Percentiles rank a stretch among this genome's conserved stretches.
Evolutionary conservation across 2,888 invertebrate genomes (phyloP).

Genomic region (Cephus runcator): DNA sequence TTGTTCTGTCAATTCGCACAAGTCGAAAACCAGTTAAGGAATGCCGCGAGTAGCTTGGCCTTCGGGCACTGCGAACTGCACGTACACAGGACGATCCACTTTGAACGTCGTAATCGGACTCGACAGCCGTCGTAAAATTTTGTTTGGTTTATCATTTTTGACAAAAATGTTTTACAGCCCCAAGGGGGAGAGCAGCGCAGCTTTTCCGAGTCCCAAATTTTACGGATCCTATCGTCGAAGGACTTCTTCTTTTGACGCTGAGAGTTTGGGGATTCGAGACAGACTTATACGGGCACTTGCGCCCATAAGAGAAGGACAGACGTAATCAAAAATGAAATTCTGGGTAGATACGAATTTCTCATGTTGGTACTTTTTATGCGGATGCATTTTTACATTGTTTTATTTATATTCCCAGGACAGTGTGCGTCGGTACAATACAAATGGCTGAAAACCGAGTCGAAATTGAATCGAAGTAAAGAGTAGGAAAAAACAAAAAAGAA

Average conservation of each 20-base stretch:
- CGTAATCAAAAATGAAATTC: background rate
- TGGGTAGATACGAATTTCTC: background rate
- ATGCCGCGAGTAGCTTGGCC: no score
- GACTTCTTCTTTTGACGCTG: background rate
- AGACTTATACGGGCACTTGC: background rate
- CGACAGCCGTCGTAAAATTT: no score
- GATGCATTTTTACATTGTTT: background rate
- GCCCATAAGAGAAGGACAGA: background rate
- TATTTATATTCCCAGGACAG: background rate
- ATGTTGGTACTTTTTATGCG: no score
- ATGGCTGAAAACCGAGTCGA: background rate
- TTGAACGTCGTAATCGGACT: no score
- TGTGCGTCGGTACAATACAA: background rate
- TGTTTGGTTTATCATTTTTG: no score
- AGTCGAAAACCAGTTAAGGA: background rate
- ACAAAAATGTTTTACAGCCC: no score
- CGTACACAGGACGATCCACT: no score
- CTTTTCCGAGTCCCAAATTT: no score
- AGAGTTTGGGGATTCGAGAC: background rate
- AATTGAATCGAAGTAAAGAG: background rate
- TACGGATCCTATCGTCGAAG: background rate
- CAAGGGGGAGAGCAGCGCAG: no score
- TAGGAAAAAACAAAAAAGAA: constrained; percentile 13
- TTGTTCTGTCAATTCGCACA: background rate
- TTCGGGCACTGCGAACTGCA: no score